phyloP scores from a whole-genome alignment of 2,797 vertebrate species.

The Aselliscus stoliczkanus region DNA sequence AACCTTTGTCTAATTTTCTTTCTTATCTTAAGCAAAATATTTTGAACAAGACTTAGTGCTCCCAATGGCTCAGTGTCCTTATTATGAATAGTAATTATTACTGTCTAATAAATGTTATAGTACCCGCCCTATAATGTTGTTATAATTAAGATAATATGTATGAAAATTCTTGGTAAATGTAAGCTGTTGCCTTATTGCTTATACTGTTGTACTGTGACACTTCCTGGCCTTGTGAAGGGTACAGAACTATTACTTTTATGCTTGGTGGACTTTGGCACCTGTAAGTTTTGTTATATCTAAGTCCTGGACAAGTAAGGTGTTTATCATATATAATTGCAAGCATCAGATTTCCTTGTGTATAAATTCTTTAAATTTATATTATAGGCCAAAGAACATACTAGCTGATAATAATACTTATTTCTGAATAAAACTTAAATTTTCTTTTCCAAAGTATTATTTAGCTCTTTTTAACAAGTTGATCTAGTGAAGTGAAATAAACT shows the following conservation, averaged over 20 bases:
- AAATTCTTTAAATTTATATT: not conserved
- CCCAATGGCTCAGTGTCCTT: not conserved
- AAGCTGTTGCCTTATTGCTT: not conserved
- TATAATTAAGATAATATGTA: not conserved
- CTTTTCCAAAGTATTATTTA: not conserved
- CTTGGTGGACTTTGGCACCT: not conserved
- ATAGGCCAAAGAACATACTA: not conserved
- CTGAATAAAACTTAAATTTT: not conserved
- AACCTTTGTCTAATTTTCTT: not conserved
- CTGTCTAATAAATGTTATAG: not conserved
- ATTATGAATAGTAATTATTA: not conserved
- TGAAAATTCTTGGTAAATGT: not conserved
- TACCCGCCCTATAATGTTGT: not conserved
- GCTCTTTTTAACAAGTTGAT: not conserved
- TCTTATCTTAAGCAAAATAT: not conserved
- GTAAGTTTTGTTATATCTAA: not conserved
- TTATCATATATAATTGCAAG: not conserved
- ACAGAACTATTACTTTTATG: not conserved
- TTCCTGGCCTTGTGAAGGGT: not conserved
- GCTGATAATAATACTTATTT: not conserved
- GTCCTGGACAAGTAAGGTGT: not conserved
- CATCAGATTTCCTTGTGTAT: not conserved
- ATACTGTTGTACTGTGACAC: not conserved
- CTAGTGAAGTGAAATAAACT: not conserved
- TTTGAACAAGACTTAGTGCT: not conserved